A percentile compares a stretch with the other conserved stretches of the same genome.
These are phyloP conservation scores for Latheticus oryzae DNA, from an alignment of 2,888 invertebrate genomes.

Conservation along the genomic window DNA sequence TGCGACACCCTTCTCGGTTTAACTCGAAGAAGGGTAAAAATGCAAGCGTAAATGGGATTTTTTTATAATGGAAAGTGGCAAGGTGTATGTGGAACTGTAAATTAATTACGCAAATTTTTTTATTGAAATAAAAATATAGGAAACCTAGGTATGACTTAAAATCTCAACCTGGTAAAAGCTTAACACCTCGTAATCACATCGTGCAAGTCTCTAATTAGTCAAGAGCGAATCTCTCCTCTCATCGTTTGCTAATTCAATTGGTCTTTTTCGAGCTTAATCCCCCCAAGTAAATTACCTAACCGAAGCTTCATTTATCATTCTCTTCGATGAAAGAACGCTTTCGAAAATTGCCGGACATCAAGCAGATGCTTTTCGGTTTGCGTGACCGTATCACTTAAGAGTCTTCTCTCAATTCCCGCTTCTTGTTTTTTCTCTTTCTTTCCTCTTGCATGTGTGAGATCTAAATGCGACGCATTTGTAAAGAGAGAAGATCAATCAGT, in stretches of 20 bases:
- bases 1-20: too few species aligned
- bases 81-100: too few species aligned
- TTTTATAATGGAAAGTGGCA: too few species aligned
- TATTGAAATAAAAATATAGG: too few species aligned
- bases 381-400: constrained; percentile 38
- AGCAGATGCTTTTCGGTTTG: constrained; percentile 32
- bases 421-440: constrained; percentile 32
- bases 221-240: constrained; percentile 16
- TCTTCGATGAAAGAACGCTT: constrained; percentile 38
- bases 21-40: too few species aligned
- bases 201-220: constrained; percentile 22
- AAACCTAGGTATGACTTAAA: too few species aligned
- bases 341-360: constrained; percentile 41
- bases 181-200: too few species aligned
- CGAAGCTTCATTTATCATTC: constrained; percentile 36
- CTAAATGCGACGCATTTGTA: constrained; percentile 37
- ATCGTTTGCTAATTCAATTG: constrained; percentile 30
- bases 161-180: too few species aligned
- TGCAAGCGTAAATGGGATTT: too few species aligned
- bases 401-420: constrained; percentile 34
- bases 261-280: constrained; percentile 34
- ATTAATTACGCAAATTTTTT: too few species aligned
- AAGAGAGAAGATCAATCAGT: constrained; percentile 33
- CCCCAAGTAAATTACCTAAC: constrained; percentile 36
- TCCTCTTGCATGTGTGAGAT: constrained; percentile 9